phyloP scores from a whole-genome alignment of 2,888 invertebrate species.

The Labia minor region DNA sequence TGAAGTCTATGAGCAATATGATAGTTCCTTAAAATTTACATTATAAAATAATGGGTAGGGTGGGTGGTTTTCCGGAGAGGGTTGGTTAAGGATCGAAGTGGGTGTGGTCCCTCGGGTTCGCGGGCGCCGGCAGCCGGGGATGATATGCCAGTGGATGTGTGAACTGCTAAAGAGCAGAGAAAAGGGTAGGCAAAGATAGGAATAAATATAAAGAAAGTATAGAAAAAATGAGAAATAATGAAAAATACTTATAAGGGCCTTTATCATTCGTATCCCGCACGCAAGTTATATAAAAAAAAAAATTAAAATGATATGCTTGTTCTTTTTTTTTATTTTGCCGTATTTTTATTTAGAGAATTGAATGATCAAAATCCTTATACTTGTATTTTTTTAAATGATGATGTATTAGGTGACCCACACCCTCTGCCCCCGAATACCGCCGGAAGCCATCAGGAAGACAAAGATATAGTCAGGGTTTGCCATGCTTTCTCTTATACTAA shows the following conservation, averaged over 20 bases:
- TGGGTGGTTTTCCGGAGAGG: background rate
- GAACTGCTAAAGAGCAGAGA: background rate
- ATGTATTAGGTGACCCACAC: background rate
- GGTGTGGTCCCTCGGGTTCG: conserved; percentile 3
- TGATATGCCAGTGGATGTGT: background rate
- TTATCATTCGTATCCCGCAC: too few species aligned
- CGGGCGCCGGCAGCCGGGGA: conserved; percentile 13
- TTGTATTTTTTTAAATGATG: background rate
- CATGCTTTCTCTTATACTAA: background rate
- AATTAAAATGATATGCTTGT: too few species aligned
- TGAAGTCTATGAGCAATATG: conserved; percentile 2
- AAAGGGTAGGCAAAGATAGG: background rate
- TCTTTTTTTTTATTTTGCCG: too few species aligned
- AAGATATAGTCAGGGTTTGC: conserved; percentile 7
- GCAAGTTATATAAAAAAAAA: too few species aligned
- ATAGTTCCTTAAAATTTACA: background rate
- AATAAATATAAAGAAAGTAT: too few species aligned
- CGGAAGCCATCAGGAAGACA: conserved; percentile 7
- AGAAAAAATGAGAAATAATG: too few species aligned
- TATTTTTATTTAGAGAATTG: too few species aligned
- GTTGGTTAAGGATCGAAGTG: background rate
- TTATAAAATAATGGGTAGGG: background rate
- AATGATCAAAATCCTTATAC: background rate
- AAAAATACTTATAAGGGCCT: too few species aligned
- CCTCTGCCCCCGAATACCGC: background rate